Evolutionary conservation across 30 jellyfish, hydroid and myxozoan species (phyloP).

Genomic region (Hydractinia echinata): DNA sequence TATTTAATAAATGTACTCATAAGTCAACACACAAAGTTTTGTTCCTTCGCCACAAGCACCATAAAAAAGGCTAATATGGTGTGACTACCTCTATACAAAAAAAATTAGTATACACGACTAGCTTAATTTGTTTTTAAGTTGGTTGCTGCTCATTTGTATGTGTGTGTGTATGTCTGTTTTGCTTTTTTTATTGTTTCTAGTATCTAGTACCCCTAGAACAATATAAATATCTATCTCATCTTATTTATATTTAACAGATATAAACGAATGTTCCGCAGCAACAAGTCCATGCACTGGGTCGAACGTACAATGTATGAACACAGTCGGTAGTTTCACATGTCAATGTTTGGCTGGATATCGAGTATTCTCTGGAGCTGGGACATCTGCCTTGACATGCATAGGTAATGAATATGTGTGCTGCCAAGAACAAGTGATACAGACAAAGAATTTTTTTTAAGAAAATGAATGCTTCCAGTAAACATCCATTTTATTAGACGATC

Average conservation of each 20-base stretch:
- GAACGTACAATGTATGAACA: neutral
- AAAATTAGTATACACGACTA: too few species aligned
- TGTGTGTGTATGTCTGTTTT: neutral
- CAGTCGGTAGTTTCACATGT: neutral
- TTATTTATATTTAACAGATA: slow-evolving; percentile 24
- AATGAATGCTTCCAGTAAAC: neutral
- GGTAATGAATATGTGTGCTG: neutral
- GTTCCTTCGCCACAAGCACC: too few species aligned
- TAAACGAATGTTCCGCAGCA: slow-evolving; percentile 54
- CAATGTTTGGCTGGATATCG: neutral
- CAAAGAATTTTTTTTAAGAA: neutral
- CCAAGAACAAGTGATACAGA: neutral
- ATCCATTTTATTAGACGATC: neutral
- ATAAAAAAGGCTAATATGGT: too few species aligned
- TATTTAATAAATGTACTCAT: too few species aligned
- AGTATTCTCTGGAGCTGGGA: neutral
- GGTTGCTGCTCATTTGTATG: too few species aligned
- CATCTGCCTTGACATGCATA: neutral
- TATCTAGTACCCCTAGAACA: too few species aligned
- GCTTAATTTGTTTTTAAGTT: too few species aligned
- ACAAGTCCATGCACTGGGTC: neutral
- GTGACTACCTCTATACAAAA: too few species aligned
- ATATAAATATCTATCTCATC: too few species aligned
- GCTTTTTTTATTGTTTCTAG: neutral
- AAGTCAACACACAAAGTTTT: too few species aligned